These are phyloP conservation scores for Cephus pygmeus DNA, from an alignment of 2,888 invertebrate genomes.

Conservation along the genomic window DNA sequence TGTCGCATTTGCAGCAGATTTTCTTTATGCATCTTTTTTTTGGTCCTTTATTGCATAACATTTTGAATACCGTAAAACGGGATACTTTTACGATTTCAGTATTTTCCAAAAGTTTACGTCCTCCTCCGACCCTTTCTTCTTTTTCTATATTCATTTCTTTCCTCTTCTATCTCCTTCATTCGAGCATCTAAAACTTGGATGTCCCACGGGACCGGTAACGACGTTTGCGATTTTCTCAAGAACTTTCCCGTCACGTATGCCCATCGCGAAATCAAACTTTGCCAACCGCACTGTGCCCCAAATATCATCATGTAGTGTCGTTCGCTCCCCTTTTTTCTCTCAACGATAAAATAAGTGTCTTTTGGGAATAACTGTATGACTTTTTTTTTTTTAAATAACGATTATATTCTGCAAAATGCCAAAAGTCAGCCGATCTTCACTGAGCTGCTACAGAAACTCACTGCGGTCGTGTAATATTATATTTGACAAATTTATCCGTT, in stretches of 20 bases:
- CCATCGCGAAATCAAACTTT: neutral
- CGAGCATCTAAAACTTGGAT: neutral
- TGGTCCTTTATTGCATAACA: neutral
- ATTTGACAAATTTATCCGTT: constrained; percentile 45
- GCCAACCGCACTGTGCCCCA: neutral
- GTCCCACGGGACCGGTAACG: neutral
- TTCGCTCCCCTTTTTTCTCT: neutral
- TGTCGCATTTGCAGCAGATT: constrained; percentile 9
- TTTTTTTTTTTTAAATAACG: neutral
- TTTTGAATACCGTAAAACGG: neutral
- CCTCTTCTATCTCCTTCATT: neutral
- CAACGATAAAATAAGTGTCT: neutral
- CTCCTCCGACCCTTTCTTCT: neutral
- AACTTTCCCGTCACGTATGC: neutral
- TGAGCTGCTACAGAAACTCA: neutral
- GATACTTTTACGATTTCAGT: neutral
- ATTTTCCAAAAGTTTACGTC: neutral
- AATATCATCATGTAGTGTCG: neutral
- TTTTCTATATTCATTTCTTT: constrained; percentile 4
- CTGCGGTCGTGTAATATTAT: neutral
- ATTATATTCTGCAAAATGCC: neutral
- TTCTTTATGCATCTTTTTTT: constrained; percentile 30
- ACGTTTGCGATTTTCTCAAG: neutral
- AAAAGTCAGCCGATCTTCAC: neutral
- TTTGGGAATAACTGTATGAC: neutral